A percentile compares a stretch with the other conserved stretches of the same genome.
phyloP scores from a whole-genome alignment of 1,140 invertebrate genomes.

The Panagrolaimus sp. region DNA sequence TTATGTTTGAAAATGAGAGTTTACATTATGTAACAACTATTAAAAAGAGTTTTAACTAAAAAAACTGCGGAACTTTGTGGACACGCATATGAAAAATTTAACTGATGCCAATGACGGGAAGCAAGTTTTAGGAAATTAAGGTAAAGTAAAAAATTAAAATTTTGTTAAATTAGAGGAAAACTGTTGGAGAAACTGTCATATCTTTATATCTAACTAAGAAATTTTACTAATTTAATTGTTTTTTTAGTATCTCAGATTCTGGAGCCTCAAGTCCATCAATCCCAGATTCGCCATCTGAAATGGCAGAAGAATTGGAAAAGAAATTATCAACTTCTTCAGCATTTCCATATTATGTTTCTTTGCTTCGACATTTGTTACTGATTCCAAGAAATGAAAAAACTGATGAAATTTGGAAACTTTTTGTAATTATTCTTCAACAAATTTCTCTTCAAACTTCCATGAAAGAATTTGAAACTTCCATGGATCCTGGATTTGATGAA shows the following conservation, averaged over 20 bases:
- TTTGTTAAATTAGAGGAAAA: too few species aligned
- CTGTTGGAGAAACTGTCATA: too few species aligned
- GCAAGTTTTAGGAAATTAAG: too few species aligned
- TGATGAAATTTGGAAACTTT: conserved; percentile 83
- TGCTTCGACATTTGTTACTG: conserved; percentile 82
- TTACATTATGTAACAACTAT: too few species aligned
- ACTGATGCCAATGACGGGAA: not conserved
- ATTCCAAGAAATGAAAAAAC: conserved; percentile 79
- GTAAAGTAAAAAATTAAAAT: too few species aligned
- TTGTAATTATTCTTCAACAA: conserved; percentile 91
- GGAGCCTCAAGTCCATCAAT: conserved; percentile 70
- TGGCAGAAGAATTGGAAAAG: conserved; percentile 84
- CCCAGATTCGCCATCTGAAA: conserved; percentile 72
- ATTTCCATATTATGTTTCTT: conserved; percentile 82
- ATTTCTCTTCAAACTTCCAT: conserved; percentile 77
- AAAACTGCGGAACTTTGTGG: too few species aligned
- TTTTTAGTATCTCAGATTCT: not conserved
- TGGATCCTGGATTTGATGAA: conserved; percentile 84
- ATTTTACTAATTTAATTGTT: not conserved
- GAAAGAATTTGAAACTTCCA: conserved; percentile 63
- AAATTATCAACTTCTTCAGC: conserved; percentile 86
- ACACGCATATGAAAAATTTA: conserved; percentile 25
- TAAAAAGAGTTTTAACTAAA: too few species aligned
- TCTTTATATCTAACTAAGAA: not conserved
- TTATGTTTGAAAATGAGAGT: too few species aligned